Conservation (phyloP, 2,888 invertebrate genomes). For the Eueremaeus valkanovi region DNA sequence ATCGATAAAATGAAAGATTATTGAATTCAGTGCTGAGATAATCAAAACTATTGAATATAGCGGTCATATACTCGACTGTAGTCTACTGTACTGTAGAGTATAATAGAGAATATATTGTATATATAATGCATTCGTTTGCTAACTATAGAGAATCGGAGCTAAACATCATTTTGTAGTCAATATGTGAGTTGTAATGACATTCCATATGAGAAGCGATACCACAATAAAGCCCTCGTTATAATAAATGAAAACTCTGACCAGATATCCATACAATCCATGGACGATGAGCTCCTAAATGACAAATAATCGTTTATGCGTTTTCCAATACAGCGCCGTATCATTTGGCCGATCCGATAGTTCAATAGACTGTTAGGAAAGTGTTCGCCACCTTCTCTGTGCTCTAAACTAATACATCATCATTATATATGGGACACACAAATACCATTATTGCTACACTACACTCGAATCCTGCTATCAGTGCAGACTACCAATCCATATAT, state of each 20-base stretch:
- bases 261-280: constrained; percentile 31
- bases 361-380: constrained; percentile 25
- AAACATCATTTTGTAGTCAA: constrained; percentile 35
- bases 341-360: constrained; percentile 17
- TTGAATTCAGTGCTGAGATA: constrained; percentile 22
- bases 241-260: constrained; percentile 32
- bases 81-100: no score
- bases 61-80: background rate
- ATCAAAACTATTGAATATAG: constrained; percentile 28
- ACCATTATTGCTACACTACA: constrained; percentile 7
- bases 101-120: no score
- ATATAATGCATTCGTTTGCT: no score
- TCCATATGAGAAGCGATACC: constrained; percentile 7
- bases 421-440: constrained; percentile 30
- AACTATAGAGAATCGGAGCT: constrained; percentile 1
- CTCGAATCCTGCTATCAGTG: background rate
- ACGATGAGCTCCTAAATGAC: constrained; percentile 31
- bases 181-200: constrained; percentile 32
- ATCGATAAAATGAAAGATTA: constrained; percentile 10
- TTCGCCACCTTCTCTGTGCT: constrained; percentile 11
- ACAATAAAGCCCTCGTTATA: constrained; percentile 22
- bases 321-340: constrained; percentile 23
- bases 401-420: constrained; percentile 29
- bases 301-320: constrained; percentile 32
- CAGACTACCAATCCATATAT: background rate